phyloP scores from a whole-genome alignment of 2,113 vertebrate genomes.

The Protobothrops flavoviridis region DNA sequence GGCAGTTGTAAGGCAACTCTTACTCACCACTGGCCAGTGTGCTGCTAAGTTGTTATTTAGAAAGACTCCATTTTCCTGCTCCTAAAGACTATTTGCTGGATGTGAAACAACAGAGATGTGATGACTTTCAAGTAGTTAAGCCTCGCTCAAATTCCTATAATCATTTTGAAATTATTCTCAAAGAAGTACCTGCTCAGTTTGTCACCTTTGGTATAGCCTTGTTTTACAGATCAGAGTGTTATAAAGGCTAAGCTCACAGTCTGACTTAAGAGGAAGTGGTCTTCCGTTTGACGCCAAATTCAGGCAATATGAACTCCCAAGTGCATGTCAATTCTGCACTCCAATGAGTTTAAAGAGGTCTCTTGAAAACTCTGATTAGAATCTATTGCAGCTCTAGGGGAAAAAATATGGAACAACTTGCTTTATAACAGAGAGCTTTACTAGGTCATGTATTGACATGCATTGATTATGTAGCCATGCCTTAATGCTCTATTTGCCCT shows the following conservation, averaged over 20 bases:
- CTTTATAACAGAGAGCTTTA: background rate
- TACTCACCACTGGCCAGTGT: background rate
- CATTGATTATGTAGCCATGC: background rate
- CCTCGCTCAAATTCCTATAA: background rate
- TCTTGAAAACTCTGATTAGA: background rate
- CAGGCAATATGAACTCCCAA: background rate
- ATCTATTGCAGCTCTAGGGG: background rate
- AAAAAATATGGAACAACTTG: background rate
- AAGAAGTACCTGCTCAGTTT: background rate
- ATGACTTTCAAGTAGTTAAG: background rate
- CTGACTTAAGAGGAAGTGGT: background rate
- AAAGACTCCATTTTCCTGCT: background rate
- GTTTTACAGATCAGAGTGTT: background rate
- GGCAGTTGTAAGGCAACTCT: background rate
- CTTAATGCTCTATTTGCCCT: background rate
- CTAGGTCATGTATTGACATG: background rate
- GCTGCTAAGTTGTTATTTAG: background rate
- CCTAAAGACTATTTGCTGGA: background rate
- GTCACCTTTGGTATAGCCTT: background rate
- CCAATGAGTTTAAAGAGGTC: background rate
- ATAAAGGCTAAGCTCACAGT: background rate
- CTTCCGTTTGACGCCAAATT: background rate
- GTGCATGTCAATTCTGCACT: background rate
- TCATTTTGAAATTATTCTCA: background rate
- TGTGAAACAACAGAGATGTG: fast-evolving